Base-by-base conservation (phyloP, 2,797 vertebrate genomes). In the Toxotes lorentzi region DNA sequence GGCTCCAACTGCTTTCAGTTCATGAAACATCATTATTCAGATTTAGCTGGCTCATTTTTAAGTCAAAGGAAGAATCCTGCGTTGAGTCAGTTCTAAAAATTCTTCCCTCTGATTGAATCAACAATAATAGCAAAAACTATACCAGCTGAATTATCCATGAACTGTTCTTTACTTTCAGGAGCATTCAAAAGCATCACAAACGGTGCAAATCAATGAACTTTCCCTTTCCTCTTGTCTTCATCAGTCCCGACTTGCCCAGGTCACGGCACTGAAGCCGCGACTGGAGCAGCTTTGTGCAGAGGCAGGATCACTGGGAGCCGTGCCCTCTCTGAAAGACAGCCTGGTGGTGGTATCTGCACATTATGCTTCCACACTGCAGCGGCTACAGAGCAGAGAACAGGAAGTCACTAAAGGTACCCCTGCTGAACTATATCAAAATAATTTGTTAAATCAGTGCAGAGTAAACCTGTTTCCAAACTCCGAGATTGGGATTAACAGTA, bases 361-460 rank as follows among this genome's bases (percentile, higher is more conserved):
- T 81, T 96, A 95, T 51, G 92, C 89, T n/a, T 76, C 94, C 63
- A 89, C 95, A 17, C 64, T 24, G 56, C 94, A 95, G 91, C 93
- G 88, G 70, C 89, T 98, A n/a, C 95, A 96, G 67, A 87, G 71
- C 47, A 21, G 40, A 72, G 92, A 95, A 19, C 92, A 94, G 21
- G 94, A 95, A 70, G 86, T 96, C 60, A 93, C 91, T 62, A 85
- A 92, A 79, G 97, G 98, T 99, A 91, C 74, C 62, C n/a, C 34
- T 48, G 63, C 43, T 41, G 10, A 64, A 58, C 5, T 2, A 23
- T 23, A 50, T 62, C 38, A n/a, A 56, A 58, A 59, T 70, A 17
- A 60, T 63, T 66, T 58, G 7, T 53, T 2, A 40, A 66, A 53
- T 66, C 9, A n/a, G 2, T 35, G 40, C n/a, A 43, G 32, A 30